Base-by-base conservation (phyloP, 2,888 invertebrate species). In the Amphiduros pacificus region DNA sequence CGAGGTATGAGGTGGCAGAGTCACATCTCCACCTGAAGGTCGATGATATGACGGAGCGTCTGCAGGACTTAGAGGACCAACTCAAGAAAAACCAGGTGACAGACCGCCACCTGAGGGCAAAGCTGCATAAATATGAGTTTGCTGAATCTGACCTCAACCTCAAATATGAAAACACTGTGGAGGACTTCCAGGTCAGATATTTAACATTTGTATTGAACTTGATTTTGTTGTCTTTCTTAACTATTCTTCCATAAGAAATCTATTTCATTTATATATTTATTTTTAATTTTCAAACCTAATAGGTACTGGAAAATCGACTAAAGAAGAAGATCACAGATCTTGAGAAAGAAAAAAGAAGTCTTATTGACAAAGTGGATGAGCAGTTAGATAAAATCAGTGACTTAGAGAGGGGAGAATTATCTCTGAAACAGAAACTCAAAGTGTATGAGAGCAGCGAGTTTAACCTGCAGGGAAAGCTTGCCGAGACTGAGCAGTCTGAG, bases 1-100 rank as follows among this genome's bases (percentile, higher is more conserved):
- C 24, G 14, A 32, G 53, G 26, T 20, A n/a, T 20, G 59, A 59
- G 27, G 53, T 51, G 40, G 40, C 24, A n/a, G 55, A 60, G 22
- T 65, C 68, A 41, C 64, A 69, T 2, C 65, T 76, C n/a, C 74
- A 71, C 52, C 64, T 68, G 28, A 71, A 73, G 24, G 64, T 76
- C 22, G 73, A 74, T 32, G 74, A 74, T 14, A 70, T 75, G 5
- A 74, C 74, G 59, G 73, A 71, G 31, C 66, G 69, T 27, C 66
- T 72, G 51, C 71, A 74, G 26, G 69, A 70, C 6, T 64, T 66
- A 40, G 66, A 75, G 26, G 57, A 64, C 55, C 64, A 66, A 53
- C 29, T 57, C 27, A 32, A 44, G 22, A 51, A 41, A 48, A 31
- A 29, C 26, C 55, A 61, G 44, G 50, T 72, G 70, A 65, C 74